Percentiles rank a stretch among this genome's conserved stretches.
phyloP scores from a whole-genome alignment of 1,140 invertebrate genomes.

The Leptinotarsa texana region DNA sequence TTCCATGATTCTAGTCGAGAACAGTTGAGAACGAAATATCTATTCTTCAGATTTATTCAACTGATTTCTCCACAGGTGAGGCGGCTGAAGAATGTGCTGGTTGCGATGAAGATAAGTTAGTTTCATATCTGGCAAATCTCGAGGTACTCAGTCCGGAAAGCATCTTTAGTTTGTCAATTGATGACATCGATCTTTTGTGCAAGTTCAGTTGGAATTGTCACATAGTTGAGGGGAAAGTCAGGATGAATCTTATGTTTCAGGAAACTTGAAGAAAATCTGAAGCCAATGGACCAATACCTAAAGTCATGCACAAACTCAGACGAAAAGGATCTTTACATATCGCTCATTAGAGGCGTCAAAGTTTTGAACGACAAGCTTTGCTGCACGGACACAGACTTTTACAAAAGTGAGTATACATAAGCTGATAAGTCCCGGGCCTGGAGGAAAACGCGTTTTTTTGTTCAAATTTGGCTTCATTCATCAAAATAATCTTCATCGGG shows the following conservation, averaged over 20 bases:
- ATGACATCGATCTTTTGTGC: not conserved
- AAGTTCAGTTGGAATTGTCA: not conserved
- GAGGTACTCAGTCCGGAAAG: conserved; percentile 2
- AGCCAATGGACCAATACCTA: not conserved
- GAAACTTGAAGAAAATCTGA: not conserved
- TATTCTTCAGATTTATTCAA: no score
- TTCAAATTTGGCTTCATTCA: no score
- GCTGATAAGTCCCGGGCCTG: not conserved
- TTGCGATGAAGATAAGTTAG: conserved; percentile 4
- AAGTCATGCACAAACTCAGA: not conserved
- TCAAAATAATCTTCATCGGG: no score
- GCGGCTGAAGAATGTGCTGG: not conserved
- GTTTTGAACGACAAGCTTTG: conserved; percentile 1
- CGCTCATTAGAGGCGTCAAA: not conserved
- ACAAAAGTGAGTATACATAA: not conserved
- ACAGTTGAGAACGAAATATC: no score
- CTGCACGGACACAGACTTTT: not conserved
- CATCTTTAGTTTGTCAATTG: not conserved
- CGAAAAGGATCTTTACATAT: not conserved
- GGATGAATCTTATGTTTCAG: not conserved
- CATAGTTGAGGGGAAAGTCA: no score
- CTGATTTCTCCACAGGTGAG: no score
- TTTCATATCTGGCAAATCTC: not conserved
- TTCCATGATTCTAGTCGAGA: no score
- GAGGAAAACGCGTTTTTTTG: no score